Conservation (phyloP, 2,888 invertebrate genomes). For the Sisyra nigra region DNA sequence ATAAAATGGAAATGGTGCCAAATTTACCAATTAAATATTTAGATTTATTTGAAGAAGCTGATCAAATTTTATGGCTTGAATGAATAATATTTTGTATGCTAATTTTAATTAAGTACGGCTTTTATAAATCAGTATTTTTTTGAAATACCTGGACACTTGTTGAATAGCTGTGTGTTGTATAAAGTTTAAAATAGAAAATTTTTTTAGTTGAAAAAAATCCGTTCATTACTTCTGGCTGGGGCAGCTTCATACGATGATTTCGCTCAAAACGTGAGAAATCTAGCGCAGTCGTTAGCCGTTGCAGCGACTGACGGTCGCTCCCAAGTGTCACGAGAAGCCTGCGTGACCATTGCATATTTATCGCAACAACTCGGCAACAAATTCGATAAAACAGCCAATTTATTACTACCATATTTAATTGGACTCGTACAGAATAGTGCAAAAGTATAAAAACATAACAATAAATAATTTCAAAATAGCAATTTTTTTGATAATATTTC, state of each 20-base stretch:
- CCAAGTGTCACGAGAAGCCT: constrained; percentile 86
- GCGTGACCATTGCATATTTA: constrained; percentile 85
- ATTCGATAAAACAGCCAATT: constrained; percentile 65
- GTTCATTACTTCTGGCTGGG: constrained; percentile 69
- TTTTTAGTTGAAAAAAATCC: constrained; percentile 64
- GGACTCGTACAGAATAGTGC: constrained; percentile 89
- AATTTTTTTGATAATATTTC: constrained; percentile 14
- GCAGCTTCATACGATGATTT: constrained; percentile 58
- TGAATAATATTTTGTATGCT: too few relatives aligned
- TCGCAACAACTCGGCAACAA: constrained; percentile 70
- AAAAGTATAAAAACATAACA: constrained; percentile 44
- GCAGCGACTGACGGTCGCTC: constrained; percentile 81
- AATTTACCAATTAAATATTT: too few relatives aligned
- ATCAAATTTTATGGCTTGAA: too few relatives aligned
- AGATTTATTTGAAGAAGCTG: too few relatives aligned
- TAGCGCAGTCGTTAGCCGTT: constrained; percentile 67
- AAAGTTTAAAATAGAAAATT: background rate
- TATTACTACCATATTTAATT: constrained; percentile 68
- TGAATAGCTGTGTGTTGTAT: too few relatives aligned
- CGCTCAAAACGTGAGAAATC: constrained; percentile 51
- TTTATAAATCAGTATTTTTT: too few relatives aligned
- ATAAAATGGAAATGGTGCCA: too few relatives aligned
- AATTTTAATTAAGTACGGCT: too few relatives aligned
- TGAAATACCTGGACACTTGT: too few relatives aligned
- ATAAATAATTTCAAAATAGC: constrained; percentile 11